Conservation (phyloP, 1,140 invertebrate species). For the Rhyacophila brunnea region DNA sequence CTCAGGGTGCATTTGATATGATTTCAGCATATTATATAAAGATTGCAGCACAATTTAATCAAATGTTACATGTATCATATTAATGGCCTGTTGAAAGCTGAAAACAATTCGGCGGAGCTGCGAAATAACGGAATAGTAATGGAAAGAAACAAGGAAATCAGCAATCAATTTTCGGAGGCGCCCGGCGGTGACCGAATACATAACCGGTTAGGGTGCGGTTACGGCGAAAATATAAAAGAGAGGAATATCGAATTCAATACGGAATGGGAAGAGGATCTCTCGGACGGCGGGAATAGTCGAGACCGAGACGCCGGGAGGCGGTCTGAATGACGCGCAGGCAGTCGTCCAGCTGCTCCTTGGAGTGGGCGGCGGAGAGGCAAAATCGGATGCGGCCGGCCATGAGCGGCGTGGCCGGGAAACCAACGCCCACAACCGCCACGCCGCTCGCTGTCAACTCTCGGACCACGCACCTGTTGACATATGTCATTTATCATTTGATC, state of each 20-base stretch:
- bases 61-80: too few species aligned
- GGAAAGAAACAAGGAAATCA: too few species aligned
- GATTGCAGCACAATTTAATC: too few species aligned
- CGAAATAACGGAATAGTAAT: too few species aligned
- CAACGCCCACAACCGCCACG: slow-evolving; percentile 93
- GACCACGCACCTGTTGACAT: slow-evolving; percentile 71
- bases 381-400: slow-evolving; percentile 92
- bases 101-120: too few species aligned
- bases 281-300: slow-evolving; percentile 70
- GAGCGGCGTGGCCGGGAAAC: slow-evolving; percentile 97
- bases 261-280: slow-evolving; percentile 59
- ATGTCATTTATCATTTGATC: background rate
- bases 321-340: slow-evolving; percentile 72
- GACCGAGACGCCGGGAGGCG: slow-evolving; percentile 67
- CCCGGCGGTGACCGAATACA: too few species aligned
- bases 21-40: too few species aligned
- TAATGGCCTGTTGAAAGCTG: too few species aligned
- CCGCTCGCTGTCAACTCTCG: slow-evolving; percentile 77
- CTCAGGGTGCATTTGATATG: too few species aligned
- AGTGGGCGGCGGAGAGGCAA: slow-evolving; percentile 94
- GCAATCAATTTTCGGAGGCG: too few species aligned
- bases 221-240: too few species aligned
- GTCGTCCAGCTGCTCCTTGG: slow-evolving; percentile 92
- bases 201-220: too few species aligned
- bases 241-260: slow-evolving; percentile 51